Evolutionary conservation across 2,113 vertebrate species (phyloP).

Genomic region (Gadus macrocephalus): DNA sequence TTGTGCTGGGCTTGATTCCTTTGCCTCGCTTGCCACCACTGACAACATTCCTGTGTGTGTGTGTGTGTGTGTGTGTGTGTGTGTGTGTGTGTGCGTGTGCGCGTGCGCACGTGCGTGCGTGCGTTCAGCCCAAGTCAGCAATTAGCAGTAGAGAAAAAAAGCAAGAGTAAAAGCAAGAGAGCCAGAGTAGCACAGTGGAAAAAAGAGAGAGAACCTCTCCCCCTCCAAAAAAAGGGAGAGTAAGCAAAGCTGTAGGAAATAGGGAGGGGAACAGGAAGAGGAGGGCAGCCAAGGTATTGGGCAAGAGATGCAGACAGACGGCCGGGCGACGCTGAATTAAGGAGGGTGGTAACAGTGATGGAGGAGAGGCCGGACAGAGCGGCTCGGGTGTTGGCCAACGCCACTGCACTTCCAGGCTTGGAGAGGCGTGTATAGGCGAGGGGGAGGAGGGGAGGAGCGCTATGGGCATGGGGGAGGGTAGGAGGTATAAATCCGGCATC

Average conservation of each 20-base stretch:
- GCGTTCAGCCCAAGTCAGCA: constrained; percentile 51
- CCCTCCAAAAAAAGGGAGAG: constrained; percentile 32
- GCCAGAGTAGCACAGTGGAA: constrained; percentile 2
- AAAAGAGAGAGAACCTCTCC: constrained; percentile 18
- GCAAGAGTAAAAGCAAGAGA: constrained; percentile 24
- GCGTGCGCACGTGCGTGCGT: too few relatives aligned
- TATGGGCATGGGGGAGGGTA: constrained; percentile 20
- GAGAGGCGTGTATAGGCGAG: constrained; percentile 15
- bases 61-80: too few relatives aligned
- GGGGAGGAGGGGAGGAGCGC: constrained; percentile 13
- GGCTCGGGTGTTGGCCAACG: constrained; percentile 48
- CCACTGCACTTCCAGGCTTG: constrained; percentile 46
- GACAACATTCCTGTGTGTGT: too few relatives aligned
- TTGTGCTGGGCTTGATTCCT: too few relatives aligned
- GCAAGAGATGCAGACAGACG: constrained; percentile 32
- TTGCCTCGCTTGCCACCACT: too few relatives aligned
- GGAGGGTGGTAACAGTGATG: constrained; percentile 25
- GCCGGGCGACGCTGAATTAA: neutral
- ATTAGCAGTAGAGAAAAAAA: constrained; percentile 53
- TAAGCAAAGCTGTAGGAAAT: neutral
- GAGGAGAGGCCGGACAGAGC: constrained; percentile 41
- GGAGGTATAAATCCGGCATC: constrained; percentile 54
- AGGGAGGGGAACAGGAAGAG: neutral
- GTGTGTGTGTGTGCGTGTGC: too few relatives aligned
- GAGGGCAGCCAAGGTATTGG: neutral